Evolutionary conservation across 2,797 vertebrate species (phyloP), one percentile per base, ranked within the genome.

Genomic region (Arctocebus calabarensis): DNA sequence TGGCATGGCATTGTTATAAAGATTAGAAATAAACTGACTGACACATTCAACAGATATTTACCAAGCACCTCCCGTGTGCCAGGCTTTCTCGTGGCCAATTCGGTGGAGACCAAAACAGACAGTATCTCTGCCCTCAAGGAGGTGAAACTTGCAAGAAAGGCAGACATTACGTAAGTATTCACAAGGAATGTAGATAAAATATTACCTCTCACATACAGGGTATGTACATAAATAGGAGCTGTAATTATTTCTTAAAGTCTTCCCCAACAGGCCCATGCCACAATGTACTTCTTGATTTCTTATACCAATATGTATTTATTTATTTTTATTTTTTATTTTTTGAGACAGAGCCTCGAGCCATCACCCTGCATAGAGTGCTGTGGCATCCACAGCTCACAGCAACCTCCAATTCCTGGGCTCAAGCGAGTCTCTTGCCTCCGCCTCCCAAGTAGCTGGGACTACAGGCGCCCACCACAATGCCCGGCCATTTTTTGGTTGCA

Each of bases 211-310:
- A 73, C 68, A 73, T 19, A 45, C 12, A 66, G 29, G 32, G 34
- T 25, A 34, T 34, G 82, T 52, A 16, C 87, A 52, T 40, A 84
- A 78, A 62, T 37, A 91, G 66, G 20, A 66, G 83, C 57, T 66
- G 1, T 68, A n/a, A 82, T 87, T 79, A 34, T 64, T 90, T 85
- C 83, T 84, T 75, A 7, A 94, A 62, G 81, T 84, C 40, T 70
- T 22, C 61, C 48, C 75, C 5, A 45, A 34, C 17, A 78, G 27
- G 34, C 71, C 48, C 20, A 11, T 12, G 22, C 57, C 48, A 83
- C 61, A 27, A 20, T 12, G 32, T 20, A 48, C 16, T 78, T 70
- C 20, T 70, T 27, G 29, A 17, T 94, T 78, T 84, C 48, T 10
- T 88, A 25, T 17, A 57, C 10, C 25, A 7, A 45, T 45, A 45